A percentile compares a stretch with the other conserved stretches of the same genome.
phyloP scores from a whole-genome alignment of 64 coral and sea anemone genomes.

The Dendrophyllia cribrosa region DNA sequence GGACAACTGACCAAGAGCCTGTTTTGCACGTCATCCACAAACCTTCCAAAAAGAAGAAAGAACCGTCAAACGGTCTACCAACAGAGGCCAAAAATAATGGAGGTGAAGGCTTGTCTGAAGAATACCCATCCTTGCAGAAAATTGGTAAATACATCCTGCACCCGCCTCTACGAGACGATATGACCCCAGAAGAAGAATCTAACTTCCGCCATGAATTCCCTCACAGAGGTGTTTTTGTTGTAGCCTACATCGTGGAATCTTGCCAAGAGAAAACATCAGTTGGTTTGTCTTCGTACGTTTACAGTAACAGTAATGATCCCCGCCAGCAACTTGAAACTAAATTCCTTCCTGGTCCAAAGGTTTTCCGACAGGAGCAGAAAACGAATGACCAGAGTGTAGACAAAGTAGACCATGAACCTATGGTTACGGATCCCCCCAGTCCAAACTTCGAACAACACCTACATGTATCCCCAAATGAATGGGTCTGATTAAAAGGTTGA shows the following conservation, averaged over 20 bases:
- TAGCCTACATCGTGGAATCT: not conserved
- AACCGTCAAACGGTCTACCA: not conserved
- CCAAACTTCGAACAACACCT: not conserved
- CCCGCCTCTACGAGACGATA: not conserved
- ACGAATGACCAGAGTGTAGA: not conserved
- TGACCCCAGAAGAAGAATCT: not conserved
- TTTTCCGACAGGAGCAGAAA: not conserved
- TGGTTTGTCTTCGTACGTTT: not conserved
- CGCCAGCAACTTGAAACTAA: not conserved
- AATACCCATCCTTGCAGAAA: not conserved
- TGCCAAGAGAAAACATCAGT: not conserved
- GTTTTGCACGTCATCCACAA: constrained; percentile 55
- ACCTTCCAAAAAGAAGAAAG: not conserved
- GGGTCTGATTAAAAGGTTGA: too few species aligned
- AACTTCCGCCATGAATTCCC: not conserved
- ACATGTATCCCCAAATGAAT: too few species aligned
- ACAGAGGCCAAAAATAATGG: not conserved
- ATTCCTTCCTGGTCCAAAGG: not conserved
- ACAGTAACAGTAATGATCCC: not conserved
- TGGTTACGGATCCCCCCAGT: not conserved
- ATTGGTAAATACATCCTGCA: constrained; percentile 4
- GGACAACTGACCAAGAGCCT: constrained; percentile 60
- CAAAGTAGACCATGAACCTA: not conserved
- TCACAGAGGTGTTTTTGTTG: not conserved
- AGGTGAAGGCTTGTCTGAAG: not conserved